Percentiles rank a stretch among this genome's conserved stretches.
Evolutionary conservation across 2,113 vertebrate species (phyloP).

Genomic region (Ammodytes dubius): DNA sequence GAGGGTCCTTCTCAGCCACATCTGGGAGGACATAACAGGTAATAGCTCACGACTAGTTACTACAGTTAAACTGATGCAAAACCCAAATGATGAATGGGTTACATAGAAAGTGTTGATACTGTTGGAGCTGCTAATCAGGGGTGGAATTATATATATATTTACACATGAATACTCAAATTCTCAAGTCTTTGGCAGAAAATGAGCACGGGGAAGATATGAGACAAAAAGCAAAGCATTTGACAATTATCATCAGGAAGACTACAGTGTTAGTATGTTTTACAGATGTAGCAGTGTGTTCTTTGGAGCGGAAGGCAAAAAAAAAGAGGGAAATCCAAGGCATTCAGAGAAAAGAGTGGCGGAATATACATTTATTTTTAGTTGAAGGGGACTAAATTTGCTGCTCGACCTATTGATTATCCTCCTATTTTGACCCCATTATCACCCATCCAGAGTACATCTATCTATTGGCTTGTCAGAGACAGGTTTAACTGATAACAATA

Average conservation of each 20-base stretch:
- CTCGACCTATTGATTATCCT: not conserved
- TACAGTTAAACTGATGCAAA: not conserved
- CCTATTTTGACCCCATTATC: not conserved
- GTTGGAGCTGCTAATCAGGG: not conserved
- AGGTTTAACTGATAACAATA: not conserved
- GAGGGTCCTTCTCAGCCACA: slow-evolving; percentile 73
- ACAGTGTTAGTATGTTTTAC: not conserved
- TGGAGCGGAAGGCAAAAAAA: slow-evolving; percentile 17
- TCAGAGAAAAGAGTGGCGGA: slow-evolving; percentile 5
- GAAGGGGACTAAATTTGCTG: not conserved
- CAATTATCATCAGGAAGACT: not conserved
- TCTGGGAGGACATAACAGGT: slow-evolving; percentile 34
- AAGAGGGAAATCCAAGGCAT: slow-evolving; percentile 42
- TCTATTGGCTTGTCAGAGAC: slow-evolving; percentile 12
- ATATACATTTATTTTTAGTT: not conserved
- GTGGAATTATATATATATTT: not conserved
- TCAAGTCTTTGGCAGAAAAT: slow-evolving; percentile 18
- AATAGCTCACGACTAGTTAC: slow-evolving; percentile 28
- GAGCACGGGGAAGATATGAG: slow-evolving; percentile 15
- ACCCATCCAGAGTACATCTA: not conserved
- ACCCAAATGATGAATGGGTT: slow-evolving; percentile 6
- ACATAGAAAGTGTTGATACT: not conserved
- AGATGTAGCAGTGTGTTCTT: not conserved
- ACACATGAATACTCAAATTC: slow-evolving; percentile 5
- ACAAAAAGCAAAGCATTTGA: slow-evolving; percentile 3